These are phyloP conservation scores for Diloba caeruleocephala DNA, from an alignment of 2,888 invertebrate genomes.

Conservation along the genomic window DNA sequence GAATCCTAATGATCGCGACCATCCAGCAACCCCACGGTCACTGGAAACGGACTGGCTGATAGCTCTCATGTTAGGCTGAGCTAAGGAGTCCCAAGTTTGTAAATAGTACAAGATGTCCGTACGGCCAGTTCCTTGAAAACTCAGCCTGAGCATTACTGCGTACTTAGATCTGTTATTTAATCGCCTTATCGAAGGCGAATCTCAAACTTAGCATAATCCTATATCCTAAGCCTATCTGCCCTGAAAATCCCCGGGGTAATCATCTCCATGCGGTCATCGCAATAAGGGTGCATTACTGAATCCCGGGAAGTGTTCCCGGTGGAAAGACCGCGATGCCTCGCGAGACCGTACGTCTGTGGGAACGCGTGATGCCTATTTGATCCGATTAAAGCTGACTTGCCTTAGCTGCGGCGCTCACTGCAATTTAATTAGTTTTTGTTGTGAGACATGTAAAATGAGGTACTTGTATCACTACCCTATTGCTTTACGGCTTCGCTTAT, in stretches of 20 bases:
- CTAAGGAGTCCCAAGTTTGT: too few relatives aligned
- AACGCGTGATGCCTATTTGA: constrained; percentile 33
- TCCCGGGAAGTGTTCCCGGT: constrained; percentile 9
- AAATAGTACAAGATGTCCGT: too few relatives aligned
- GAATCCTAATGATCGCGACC: too few relatives aligned
- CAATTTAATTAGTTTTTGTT: constrained; percentile 16
- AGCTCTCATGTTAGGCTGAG: too few relatives aligned
- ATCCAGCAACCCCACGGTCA: too few relatives aligned
- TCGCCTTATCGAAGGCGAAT: constrained; percentile 28
- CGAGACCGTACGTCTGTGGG: constrained; percentile 21
- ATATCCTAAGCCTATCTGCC: constrained; percentile 23
- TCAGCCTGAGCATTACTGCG: too few relatives aligned
- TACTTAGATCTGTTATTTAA: constrained; percentile 13
- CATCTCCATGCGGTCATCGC: constrained; percentile 26
- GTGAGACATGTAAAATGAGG: constrained; percentile 1
- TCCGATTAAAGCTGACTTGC: constrained; percentile 37
- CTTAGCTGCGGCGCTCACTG: constrained; percentile 22
- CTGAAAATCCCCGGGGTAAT: constrained; percentile 47
- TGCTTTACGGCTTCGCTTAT: too few relatives aligned
- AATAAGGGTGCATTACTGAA: constrained; percentile 30
- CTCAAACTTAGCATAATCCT: constrained; percentile 33
- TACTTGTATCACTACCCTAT: not conserved
- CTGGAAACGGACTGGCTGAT: too few relatives aligned
- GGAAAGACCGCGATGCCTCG: constrained; percentile 17
- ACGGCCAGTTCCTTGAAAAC: too few relatives aligned